These are phyloP conservation scores for Tyrannus savana DNA, from an alignment of 2,113 vertebrate species.

Conservation along the genomic window DNA sequence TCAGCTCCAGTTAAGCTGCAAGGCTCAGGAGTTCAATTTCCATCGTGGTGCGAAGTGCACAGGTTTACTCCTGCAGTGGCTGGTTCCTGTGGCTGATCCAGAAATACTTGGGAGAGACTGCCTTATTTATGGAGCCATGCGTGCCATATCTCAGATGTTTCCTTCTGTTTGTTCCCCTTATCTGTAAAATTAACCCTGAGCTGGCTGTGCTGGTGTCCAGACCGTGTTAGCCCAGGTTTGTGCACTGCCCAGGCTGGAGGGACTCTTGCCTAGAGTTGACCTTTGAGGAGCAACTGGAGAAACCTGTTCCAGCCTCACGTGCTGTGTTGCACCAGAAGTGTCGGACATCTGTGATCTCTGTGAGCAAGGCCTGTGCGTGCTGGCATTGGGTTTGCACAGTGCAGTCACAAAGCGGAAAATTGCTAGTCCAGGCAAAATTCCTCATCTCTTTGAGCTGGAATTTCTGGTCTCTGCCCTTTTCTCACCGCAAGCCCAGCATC, in stretches of 20 bases:
- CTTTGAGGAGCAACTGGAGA: neutral
- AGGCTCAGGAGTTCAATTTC: neutral
- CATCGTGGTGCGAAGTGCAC: neutral
- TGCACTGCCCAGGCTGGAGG: neutral
- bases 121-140: neutral
- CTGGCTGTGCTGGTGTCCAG: neutral
- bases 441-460: neutral
- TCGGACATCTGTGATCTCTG: neutral
- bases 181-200: neutral
- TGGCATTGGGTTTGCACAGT: neutral
- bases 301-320: accelerated
- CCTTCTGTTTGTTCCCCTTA: neutral
- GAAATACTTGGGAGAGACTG: neutral
- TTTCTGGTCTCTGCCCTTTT: neutral
- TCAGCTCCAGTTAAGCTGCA: neutral
- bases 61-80: neutral
- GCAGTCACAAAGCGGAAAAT: neutral
- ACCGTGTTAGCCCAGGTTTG: neutral
- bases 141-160: neutral
- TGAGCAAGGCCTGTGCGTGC: neutral
- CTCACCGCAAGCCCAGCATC: accelerated
- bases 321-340: neutral
- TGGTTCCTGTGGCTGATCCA: neutral
- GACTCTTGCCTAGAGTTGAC: neutral
- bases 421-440: neutral